Conservation (phyloP, 2,113 vertebrate genomes). For the Thalassoma bifasciatum region DNA sequence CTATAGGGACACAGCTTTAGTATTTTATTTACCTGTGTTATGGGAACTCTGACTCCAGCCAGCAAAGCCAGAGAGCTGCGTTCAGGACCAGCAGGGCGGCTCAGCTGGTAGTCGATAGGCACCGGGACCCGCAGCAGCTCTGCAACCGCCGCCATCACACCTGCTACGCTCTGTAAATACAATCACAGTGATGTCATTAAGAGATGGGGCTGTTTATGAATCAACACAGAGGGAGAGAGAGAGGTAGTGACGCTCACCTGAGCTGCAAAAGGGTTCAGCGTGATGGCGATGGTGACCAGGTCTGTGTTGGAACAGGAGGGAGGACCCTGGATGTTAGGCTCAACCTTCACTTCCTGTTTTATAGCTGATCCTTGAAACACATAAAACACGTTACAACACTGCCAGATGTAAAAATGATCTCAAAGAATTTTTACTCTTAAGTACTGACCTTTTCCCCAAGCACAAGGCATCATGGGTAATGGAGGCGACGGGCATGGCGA, state of each 20-base stretch:
- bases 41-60: slow-evolving; percentile 79
- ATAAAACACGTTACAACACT: not conserved
- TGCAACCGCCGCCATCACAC: slow-evolving; percentile 90
- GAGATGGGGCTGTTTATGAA: not conserved
- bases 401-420: not conserved
- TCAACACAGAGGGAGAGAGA: not conserved
- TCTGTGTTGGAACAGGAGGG: slow-evolving; percentile 90
- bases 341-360: slow-evolving; percentile 90
- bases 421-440: not conserved
- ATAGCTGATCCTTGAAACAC: slow-evolving; percentile 84
- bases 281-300: slow-evolving; percentile 95
- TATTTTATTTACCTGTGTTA: slow-evolving; percentile 41
- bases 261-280: slow-evolving; percentile 90
- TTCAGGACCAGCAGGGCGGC: slow-evolving; percentile 36
- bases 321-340: slow-evolving; percentile 85
- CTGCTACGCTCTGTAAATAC: slow-evolving; percentile 88
- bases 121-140: slow-evolving; percentile 89
- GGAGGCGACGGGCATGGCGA: slow-evolving; percentile 91
- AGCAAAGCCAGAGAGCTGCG: slow-evolving; percentile 81
- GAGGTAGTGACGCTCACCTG: slow-evolving; percentile 82
- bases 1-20: too few relatives aligned
- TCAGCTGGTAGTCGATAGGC: slow-evolving; percentile 90
- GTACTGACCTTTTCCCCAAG: slow-evolving; percentile 88
- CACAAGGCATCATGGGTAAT: slow-evolving; percentile 91
- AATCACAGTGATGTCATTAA: not conserved